Base-by-base conservation (phyloP, 2,888 invertebrate genomes). In the Drosophila barbarae region DNA sequence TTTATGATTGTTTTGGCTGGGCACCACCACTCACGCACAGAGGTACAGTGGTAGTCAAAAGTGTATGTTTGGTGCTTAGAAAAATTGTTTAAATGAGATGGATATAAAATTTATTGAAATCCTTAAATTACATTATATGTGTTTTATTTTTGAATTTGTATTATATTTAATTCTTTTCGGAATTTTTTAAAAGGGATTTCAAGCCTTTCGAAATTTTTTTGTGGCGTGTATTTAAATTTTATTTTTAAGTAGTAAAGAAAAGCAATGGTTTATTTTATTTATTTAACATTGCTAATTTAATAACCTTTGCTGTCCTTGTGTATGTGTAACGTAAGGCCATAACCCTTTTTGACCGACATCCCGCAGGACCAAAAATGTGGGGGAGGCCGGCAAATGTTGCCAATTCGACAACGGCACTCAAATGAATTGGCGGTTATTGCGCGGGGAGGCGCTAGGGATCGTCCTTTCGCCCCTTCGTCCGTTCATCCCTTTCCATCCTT, bases 321-420 rank as follows among this genome's bases (percentile, higher is more conserved):
- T 54, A 42, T 32, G 38, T 50, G 51, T 58, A 71, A 73, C 82
- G 70, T 81, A 52, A 57, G 35, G 51, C 64, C 56, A 42, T 74
- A 84, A 82, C 79, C 79, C 84, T 78, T 80, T 76, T 56, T 84
- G 79, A 82, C 79, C 76, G 74, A 71, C 42, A 67, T 83, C 84
- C 78, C 78, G 35, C 47, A 78, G 84, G 76, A 81, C 71, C 77
- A 63, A 60, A 57, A 39, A 61, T 53, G 46, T 47, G 41, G 50
- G 34, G 65, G 53, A 57, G 53, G 57, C 56, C 75, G 53, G 58
- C 68, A 74, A 77, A 80, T 74, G 81, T 72, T 85, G 85, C 74
- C 82, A 82, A 85, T 85, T 85, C 85, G 84, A 80, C 76, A 82
- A 83, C 76, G 73, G 84, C 85, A 82, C 82, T 84, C 85, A 85